Evolutionary conservation across 2,888 invertebrate genomes (phyloP).

Genomic region (Hirtodrosophila confusa): DNA sequence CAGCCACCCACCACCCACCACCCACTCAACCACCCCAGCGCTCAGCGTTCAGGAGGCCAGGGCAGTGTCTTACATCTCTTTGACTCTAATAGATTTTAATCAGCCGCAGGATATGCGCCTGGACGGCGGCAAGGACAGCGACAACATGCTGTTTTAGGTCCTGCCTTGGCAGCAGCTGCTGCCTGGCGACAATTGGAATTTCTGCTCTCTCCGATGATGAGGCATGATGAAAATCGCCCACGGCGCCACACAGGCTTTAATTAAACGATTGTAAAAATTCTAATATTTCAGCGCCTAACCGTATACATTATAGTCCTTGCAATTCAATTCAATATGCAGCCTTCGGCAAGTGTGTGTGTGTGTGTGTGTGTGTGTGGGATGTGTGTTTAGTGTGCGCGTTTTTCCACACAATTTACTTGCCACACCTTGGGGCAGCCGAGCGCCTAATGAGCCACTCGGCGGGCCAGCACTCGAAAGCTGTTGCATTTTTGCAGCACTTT

Average conservation of each 20-base stretch:
- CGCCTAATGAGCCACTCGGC: slow-evolving; percentile 71
- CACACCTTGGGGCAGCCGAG: slow-evolving; percentile 53
- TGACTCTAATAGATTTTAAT: slow-evolving; percentile 81
- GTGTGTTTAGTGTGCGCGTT: slow-evolving; percentile 29
- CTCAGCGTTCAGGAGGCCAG: slow-evolving; percentile 21
- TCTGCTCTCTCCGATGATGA: background rate
- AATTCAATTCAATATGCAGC: no score
- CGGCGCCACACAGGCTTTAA: slow-evolving; percentile 68
- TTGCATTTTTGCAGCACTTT: slow-evolving; percentile 74
- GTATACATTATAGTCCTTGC: slow-evolving; percentile 2
- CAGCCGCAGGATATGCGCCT: slow-evolving; percentile 76
- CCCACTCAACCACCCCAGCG: no score
- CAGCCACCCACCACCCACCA: slow-evolving; percentile 3
- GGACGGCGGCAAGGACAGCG: slow-evolving; percentile 53
- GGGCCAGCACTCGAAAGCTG: slow-evolving; percentile 21
- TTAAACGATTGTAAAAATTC: slow-evolving; percentile 62
- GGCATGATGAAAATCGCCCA: slow-evolving; percentile 61
- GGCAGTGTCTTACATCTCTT: slow-evolving; percentile 70
- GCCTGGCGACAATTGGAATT: slow-evolving; percentile 54
- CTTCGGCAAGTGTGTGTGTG: no score
- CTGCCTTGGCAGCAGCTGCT: slow-evolving; percentile 31
- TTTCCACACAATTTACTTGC: slow-evolving; percentile 65
- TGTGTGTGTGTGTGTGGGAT: slow-evolving; percentile 9
- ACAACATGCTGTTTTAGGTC: slow-evolving; percentile 61
- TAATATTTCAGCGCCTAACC: slow-evolving; percentile 16